Base-by-base conservation (phyloP, 1,140 invertebrate species). In the Sarcophaga bullata region DNA sequence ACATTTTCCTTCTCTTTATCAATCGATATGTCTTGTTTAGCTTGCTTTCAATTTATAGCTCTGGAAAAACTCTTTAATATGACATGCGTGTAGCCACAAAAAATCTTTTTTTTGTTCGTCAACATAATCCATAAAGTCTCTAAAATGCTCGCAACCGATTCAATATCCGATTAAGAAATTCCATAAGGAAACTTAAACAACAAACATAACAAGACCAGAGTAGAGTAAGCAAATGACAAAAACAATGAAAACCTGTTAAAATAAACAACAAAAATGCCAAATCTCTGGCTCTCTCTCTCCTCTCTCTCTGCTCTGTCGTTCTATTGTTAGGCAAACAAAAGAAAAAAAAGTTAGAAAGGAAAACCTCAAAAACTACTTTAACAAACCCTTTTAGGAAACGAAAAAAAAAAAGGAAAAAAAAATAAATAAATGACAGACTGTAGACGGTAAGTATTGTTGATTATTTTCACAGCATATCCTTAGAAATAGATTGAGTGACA, bases 171-270 rank as follows among this genome's bases (percentile, higher is more conserved):
- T 58, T 58, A 58, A 58, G 54, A n/a, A 58, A 58, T 58, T 58
- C 54, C 54, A 58, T 13, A 58, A 58, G 54, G 54, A 58, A 76
- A 76, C 46, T 48, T 75, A 75, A n/a, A 48, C 37, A 47, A 15
- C 11, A 75, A 76, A 76, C 73, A 37, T 37, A 37, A 37, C 25
- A 37, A 37, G 25, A 37, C 25, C 25, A 37, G 25, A 37, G 25
- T 37, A 37, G 25, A 37, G n/a, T n/a, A n/a, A 37, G 25, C 25
- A 37, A 37, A 37, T 37, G 25, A 37, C 25, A 37, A 37, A 76
- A 76, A 76, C 73, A 76, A 47, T n/a, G 54, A 76, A 76, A 76
- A 76, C 73, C 73, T 76, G 73, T 76, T 76, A 76, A 76, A 46
- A 76, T 76, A 76, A 76, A 76, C 73, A 76, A 49, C 73, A 76